These are phyloP conservation scores for Rhipidura dahli DNA, from an alignment of 2,113 vertebrate species.

Conservation along the genomic window DNA sequence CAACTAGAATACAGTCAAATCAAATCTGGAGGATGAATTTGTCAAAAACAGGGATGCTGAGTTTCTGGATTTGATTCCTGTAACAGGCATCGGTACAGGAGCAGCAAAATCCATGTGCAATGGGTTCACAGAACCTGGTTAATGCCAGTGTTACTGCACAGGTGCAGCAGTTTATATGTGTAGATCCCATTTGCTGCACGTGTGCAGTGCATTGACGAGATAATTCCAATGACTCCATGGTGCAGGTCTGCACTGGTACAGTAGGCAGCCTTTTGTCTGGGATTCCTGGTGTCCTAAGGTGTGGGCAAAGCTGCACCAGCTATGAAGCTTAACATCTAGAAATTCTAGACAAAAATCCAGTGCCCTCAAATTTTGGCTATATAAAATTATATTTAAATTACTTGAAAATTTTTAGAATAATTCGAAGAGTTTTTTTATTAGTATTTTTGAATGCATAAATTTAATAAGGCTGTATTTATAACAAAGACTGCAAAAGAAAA, in stretches of 20 bases:
- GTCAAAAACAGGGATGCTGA: not conserved
- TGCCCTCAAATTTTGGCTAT: not conserved
- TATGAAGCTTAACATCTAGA: not conserved
- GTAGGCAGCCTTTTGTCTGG: not conserved
- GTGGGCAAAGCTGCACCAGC: not conserved
- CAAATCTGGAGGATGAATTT: not conserved
- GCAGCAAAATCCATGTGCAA: not conserved
- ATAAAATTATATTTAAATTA: not conserved
- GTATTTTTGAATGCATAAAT: not conserved
- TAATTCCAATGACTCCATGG: accelerated
- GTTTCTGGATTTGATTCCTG: not conserved
- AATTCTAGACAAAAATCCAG: not conserved
- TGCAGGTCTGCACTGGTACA: not conserved
- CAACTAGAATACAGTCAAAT: not conserved
- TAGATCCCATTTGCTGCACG: not conserved
- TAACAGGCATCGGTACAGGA: accelerated
- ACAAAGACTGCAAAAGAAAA: not conserved
- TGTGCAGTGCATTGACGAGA: not conserved
- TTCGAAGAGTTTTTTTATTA: not conserved
- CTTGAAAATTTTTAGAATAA: not conserved
- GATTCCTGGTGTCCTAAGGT: not conserved
- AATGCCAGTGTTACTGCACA: not conserved
- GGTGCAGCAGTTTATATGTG: not conserved
- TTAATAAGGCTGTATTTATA: not conserved
- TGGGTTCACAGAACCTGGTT: not conserved